Evolutionary conservation across 37 sponge, comb jelly and placozoan genomes (phyloP), one percentile per base, ranked within the genome.

Genomic region (Dysidea cf. avara): DNA sequence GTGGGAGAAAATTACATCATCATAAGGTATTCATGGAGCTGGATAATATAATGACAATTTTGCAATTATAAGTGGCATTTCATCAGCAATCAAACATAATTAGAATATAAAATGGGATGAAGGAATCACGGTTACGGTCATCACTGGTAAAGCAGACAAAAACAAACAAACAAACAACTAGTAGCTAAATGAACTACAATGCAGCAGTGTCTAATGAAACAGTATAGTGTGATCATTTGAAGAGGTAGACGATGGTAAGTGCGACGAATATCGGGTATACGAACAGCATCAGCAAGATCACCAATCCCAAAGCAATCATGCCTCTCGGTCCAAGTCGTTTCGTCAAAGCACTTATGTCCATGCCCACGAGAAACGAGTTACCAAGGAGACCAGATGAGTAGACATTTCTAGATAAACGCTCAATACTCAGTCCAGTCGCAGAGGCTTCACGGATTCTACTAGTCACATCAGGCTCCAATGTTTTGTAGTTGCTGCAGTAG

Each of bases 341-440:
- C 37, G 38, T 33, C 33, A 63, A n/a, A 31, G 64, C 34, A 31
- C 63, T 61, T 2, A 74, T 59, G 2, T 74, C 63, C 31, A 61
- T n/a, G 24, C 75, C 75, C 18, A n/a, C 49, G 7, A 74, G 63
- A 61, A 61, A 61, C 6, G 20, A 20, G 32, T 61, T 74, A 35
- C 75, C 75, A 74, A 74, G 43, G 51, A 60, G 18, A 28, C 49
- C 75, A 5, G 75, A 74, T 13, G 51, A 30, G 3, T 43, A 22
- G 3, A 74, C 75, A 34, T 39, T 61, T 24, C 75, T 59, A 3
- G 75, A 74, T 7, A 74, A 18, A 2, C 75, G 62, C 52, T 74
- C 75, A 47, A 74, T n/a, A 61, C 75, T 74, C 63, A 74, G 51
- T 2, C 75, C 75, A 61, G 75, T 74, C 12, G 75, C 75, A 16